A percentile compares a stretch with the other conserved stretches of the same genome.
Evolutionary conservation across 35 echinoderm and acorn worm genomes (phyloP).

Genomic region (Strongylocentrotus purpuratus): DNA sequence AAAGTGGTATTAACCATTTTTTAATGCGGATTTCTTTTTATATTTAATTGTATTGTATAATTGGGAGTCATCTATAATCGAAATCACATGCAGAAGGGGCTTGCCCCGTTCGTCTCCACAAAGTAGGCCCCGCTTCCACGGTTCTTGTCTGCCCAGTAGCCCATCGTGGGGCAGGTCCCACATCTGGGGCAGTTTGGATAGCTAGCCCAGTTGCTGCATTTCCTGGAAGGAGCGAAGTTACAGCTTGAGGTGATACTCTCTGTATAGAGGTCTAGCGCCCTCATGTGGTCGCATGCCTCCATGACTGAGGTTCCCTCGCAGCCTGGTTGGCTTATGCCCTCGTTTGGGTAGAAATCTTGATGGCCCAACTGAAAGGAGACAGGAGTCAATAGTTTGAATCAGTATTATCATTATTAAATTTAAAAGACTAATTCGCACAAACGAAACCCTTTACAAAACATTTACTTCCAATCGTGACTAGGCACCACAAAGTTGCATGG

Average conservation of each 20-base stretch:
- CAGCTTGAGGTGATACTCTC: slow-evolving; percentile 39
- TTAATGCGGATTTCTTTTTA: no score
- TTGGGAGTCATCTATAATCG: not conserved
- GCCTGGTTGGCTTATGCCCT: slow-evolving; percentile 24
- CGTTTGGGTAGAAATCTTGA: slow-evolving; percentile 57
- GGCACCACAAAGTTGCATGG: no score
- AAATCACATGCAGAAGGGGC: not conserved
- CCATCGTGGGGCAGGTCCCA: not conserved
- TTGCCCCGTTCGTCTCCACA: slow-evolving; percentile 6
- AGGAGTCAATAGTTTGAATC: no score
- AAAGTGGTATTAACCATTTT: no score
- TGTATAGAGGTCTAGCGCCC: not conserved
- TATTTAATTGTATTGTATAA: no score
- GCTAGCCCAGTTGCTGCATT: slow-evolving; percentile 19
- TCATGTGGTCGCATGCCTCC: slow-evolving; percentile 1
- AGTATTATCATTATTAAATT: no score
- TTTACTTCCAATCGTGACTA: no score
- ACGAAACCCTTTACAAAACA: no score
- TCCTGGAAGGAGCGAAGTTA: not conserved
- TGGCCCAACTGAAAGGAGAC: slow-evolving; percentile 36
- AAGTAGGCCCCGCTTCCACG: not conserved
- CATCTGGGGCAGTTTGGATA: not conserved
- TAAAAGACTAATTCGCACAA: no score
- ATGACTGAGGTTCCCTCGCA: not conserved
- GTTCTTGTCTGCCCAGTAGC: slow-evolving; percentile 5